These are phyloP conservation scores for Elephas maximus DNA, from an alignment of 2,113 vertebrate species.

Conservation along the genomic window DNA sequence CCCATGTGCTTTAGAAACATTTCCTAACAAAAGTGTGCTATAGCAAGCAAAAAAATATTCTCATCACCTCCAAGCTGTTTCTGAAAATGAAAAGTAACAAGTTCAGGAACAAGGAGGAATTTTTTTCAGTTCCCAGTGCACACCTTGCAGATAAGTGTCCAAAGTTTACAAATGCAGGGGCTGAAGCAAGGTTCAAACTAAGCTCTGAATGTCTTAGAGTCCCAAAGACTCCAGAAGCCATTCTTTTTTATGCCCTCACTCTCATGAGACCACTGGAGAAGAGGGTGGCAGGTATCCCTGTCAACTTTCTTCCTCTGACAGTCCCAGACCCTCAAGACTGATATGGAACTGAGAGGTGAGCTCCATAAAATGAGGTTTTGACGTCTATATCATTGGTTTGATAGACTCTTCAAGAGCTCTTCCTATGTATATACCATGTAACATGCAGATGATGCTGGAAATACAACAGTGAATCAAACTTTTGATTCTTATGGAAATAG, in stretches of 20 bases:
- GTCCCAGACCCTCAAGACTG: not conserved
- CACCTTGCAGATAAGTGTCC: not conserved
- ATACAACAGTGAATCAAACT: not conserved
- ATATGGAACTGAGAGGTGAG: not conserved
- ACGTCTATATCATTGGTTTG: constrained; percentile 24
- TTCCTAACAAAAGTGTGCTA: constrained; percentile 41
- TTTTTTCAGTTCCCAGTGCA: constrained; percentile 6
- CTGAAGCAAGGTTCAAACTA: not conserved
- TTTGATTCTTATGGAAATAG: not conserved
- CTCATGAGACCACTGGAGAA: not conserved
- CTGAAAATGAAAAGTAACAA: constrained; percentile 42
- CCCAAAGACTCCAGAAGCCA: not conserved
- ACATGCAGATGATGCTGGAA: not conserved
- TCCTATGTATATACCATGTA: not conserved
- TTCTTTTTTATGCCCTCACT: not conserved
- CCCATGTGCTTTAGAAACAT: constrained; percentile 19
- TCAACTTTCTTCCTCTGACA: not conserved
- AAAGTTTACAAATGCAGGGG: not conserved
- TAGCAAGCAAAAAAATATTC: not conserved
- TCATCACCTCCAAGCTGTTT: constrained; percentile 23
- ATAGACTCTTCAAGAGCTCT: not conserved
- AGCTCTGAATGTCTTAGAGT: not conserved
- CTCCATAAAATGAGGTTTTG: not conserved
- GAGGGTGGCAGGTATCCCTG: not conserved
- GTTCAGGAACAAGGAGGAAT: not conserved